Conservation (phyloP, 2,888 invertebrate genomes). For the Hartigia nigra region DNA sequence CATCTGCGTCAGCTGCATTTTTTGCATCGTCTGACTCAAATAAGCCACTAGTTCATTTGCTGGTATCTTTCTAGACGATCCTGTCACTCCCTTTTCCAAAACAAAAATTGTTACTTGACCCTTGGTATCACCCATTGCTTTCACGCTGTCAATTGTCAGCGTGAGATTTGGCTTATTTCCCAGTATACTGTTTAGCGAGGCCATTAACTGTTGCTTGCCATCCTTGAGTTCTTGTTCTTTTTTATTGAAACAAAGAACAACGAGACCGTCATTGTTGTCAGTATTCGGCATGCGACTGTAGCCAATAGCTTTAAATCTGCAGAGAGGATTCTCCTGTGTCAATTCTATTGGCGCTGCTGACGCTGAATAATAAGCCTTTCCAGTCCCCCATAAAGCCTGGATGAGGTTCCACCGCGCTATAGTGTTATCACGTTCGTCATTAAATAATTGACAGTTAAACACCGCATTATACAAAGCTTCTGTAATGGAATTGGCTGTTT, state of each 20-base stretch:
- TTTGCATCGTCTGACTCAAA: constrained; percentile 77
- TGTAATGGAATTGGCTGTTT: constrained; percentile 70
- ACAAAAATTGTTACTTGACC: constrained; percentile 80
- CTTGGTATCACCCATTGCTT: constrained; percentile 82
- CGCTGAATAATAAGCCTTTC: constrained; percentile 83
- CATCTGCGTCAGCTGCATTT: constrained; percentile 78
- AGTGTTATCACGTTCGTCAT: constrained; percentile 94
- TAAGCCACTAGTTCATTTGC: constrained; percentile 79
- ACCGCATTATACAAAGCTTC: constrained; percentile 81
- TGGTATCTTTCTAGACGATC: constrained; percentile 76
- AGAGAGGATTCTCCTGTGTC: constrained; percentile 89
- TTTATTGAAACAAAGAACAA: constrained; percentile 86
- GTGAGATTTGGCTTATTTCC: constrained; percentile 88
- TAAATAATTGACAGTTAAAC: constrained; percentile 85
- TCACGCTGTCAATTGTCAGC: constrained; percentile 81
- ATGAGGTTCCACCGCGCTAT: constrained; percentile 95
- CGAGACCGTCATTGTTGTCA: constrained; percentile 91
- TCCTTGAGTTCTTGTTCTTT: constrained; percentile 80
- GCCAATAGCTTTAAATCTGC: constrained; percentile 94
- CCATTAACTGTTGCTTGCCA: constrained; percentile 66
- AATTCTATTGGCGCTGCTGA: constrained; percentile 84
- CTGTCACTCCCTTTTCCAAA: constrained; percentile 76
- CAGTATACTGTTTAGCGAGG: constrained; percentile 76
- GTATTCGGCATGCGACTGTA: constrained; percentile 89
- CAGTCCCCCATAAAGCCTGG: constrained; percentile 90